Percentiles rank a stretch among this genome's conserved stretches.
Conservation (phyloP, 2,113 vertebrate genomes). For the Rhineura floridana region DNA sequence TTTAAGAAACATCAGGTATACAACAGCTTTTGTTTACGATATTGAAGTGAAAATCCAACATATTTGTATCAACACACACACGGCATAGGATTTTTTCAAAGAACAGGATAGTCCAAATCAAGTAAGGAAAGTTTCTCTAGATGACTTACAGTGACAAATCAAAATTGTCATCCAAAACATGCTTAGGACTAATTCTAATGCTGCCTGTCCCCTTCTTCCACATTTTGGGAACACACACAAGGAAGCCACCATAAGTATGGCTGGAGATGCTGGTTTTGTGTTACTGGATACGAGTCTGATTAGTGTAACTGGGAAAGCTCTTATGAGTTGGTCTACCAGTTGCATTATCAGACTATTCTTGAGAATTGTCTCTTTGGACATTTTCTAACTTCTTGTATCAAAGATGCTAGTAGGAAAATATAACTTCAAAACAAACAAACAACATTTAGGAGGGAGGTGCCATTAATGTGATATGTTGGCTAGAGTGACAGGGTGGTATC, state of each 20-base stretch:
- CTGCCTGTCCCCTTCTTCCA: no score
- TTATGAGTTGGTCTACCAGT: background rate
- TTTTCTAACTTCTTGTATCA: background rate
- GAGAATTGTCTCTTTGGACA: background rate
- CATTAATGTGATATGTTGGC: background rate
- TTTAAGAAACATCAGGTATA: no score
- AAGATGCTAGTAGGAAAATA: no score
- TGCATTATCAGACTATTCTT: background rate
- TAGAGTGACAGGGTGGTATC: no score
- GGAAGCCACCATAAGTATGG: background rate
- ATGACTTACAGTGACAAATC: background rate
- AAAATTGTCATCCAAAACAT: background rate
- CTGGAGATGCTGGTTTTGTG: background rate
- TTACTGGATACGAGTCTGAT: background rate
- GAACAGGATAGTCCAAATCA: no score
- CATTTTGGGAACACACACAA: background rate
- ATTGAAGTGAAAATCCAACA: no score
- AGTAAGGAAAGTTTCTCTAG: background rate
- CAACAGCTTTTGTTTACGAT: no score
- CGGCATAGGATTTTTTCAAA: no score
- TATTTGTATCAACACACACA: no score
- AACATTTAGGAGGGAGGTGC: background rate
- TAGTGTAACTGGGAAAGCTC: background rate
- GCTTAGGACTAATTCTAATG: background rate
- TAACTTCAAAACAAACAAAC: background rate